Percentiles rank a stretch among this genome's conserved stretches.
Evolutionary conservation across 2,797 vertebrate genomes (phyloP).

Genomic region (Typhlichthys eigenmanni): DNA sequence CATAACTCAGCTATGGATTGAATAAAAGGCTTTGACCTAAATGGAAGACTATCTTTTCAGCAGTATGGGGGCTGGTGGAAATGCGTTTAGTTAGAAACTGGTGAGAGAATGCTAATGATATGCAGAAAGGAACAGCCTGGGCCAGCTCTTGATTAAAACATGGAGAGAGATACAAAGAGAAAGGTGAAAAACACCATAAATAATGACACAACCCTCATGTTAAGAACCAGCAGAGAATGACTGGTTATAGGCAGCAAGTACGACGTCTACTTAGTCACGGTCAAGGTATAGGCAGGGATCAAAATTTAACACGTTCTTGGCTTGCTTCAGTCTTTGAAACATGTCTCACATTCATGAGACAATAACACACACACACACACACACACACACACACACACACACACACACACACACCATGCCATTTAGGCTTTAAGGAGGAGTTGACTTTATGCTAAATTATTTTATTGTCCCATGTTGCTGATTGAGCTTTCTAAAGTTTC

Average conservation of each 20-base stretch:
- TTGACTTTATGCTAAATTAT: slow-evolving; percentile 49
- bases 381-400: slow-evolving; percentile 1
- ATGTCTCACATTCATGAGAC: neutral
- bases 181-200: neutral
- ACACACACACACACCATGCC: slow-evolving; percentile 8
- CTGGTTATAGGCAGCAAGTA: no score
- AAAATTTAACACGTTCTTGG: slow-evolving; percentile 7
- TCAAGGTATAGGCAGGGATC: no score
- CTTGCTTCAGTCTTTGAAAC: neutral
- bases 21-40: slow-evolving; percentile 12
- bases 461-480: slow-evolving; percentile 61
- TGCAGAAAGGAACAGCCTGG: slow-evolving; percentile 48
- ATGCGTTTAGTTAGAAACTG: slow-evolving; percentile 44
- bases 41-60: slow-evolving; percentile 35
- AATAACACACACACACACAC: neutral
- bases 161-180: slow-evolving; percentile 21
- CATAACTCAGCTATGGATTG: slow-evolving; percentile 8
- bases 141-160: slow-evolving; percentile 51
- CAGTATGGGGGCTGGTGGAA: neutral
- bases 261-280: no score
- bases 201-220: no score
- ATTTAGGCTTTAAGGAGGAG: slow-evolving; percentile 62
- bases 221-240: no score
- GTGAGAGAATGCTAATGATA: slow-evolving; percentile 67
- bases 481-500: slow-evolving; percentile 62